Percentiles rank a stretch among this genome's conserved stretches.
These are phyloP conservation scores for Cheilosia variabilis DNA, from an alignment of 2,888 invertebrate genomes.

Conservation along the genomic window DNA sequence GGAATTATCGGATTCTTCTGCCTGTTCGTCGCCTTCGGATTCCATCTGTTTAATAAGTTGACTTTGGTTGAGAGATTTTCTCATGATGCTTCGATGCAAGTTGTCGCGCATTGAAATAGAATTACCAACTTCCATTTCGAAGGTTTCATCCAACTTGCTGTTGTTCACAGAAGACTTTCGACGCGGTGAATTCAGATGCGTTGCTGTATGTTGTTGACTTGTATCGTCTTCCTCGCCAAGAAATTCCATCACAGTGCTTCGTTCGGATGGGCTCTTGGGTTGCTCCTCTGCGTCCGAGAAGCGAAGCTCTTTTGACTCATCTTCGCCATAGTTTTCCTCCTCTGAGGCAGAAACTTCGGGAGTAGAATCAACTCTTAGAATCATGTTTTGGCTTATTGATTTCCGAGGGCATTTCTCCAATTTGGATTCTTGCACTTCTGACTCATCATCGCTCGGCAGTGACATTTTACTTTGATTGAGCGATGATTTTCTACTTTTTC, in stretches of 20 bases:
- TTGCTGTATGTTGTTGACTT: neutral
- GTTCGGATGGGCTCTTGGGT: neutral
- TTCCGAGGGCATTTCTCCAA: neutral
- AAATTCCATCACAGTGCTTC: slow-evolving; percentile 25
- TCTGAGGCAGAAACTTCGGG: slow-evolving; percentile 1
- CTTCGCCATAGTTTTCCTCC: neutral
- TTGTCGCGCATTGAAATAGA: slow-evolving; percentile 22
- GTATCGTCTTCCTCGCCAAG: slow-evolving; percentile 39
- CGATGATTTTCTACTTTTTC: slow-evolving; percentile 6
- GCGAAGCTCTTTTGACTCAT: slow-evolving; percentile 29
- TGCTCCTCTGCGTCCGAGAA: slow-evolving; percentile 38
- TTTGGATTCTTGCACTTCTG: neutral
- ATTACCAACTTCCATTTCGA: slow-evolving; percentile 35
- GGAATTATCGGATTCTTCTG: slow-evolving; percentile 5
- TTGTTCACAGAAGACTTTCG: slow-evolving; percentile 38
- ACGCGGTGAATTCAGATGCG: slow-evolving; percentile 11
- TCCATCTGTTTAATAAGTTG: neutral
- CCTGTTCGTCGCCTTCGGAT: neutral
- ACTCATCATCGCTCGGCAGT: neutral
- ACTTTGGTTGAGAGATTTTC: slow-evolving; percentile 49
- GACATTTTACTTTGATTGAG: neutral
- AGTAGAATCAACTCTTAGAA: neutral
- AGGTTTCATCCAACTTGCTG: slow-evolving; percentile 60
- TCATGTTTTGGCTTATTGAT: neutral
- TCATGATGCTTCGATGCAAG: slow-evolving; percentile 34